phyloP scores from a whole-genome alignment of 2,113 vertebrate species.

The Hippocampus mohnikei region DNA sequence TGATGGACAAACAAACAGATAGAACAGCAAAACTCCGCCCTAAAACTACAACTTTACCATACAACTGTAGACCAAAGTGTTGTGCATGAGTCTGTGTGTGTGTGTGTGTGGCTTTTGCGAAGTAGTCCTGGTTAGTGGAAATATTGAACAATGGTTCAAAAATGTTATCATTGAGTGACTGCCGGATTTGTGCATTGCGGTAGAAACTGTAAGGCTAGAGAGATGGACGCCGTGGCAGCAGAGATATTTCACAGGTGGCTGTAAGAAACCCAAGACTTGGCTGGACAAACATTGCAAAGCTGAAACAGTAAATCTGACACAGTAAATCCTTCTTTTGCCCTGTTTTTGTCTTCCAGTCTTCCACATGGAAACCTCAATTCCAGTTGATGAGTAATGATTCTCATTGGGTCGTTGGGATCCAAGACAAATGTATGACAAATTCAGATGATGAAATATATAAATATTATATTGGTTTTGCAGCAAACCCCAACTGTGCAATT shows the following conservation, averaged over 20 bases:
- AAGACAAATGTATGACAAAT: conserved; percentile 1
- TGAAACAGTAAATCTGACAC: conserved; percentile 17
- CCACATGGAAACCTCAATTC: conserved; percentile 16
- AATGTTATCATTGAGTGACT: background rate
- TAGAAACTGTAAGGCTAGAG: background rate
- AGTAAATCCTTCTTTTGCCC: conserved; percentile 12
- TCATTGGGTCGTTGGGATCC: background rate
- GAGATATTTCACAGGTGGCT: conserved; percentile 43
- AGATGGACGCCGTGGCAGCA: background rate
- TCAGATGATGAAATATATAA: background rate
- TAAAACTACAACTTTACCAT: too few relatives aligned
- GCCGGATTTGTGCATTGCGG: background rate
- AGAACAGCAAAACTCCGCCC: too few relatives aligned
- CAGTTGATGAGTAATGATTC: conserved; percentile 8
- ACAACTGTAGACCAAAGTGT: too few relatives aligned
- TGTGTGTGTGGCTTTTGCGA: too few relatives aligned
- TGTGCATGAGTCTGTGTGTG: too few relatives aligned
- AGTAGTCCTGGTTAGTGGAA: too few relatives aligned
- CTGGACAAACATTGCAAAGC: conserved; percentile 29
- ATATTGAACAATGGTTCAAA: too few relatives aligned
- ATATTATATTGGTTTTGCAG: background rate
- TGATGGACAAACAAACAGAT: too few relatives aligned
- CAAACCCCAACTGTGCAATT: background rate
- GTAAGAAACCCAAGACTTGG: conserved; percentile 15
- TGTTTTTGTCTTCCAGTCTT: conserved; percentile 11